phyloP scores from a whole-genome alignment of 1,140 invertebrate species.

The Phenacoccus solenopsis region DNA sequence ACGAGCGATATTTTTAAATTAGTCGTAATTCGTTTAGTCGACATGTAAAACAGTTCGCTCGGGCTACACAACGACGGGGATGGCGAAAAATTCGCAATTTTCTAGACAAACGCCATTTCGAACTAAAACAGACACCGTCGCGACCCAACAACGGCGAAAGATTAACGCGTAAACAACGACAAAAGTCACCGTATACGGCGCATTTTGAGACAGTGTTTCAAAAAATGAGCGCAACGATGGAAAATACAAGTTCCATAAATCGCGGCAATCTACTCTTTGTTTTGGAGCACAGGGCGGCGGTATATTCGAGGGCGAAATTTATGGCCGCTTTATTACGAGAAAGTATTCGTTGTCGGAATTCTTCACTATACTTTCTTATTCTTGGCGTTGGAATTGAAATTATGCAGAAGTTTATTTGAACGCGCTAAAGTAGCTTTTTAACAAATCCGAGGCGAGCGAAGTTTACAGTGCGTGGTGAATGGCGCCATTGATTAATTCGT shows the following conservation, averaged over 20 bases:
- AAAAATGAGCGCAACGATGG: background rate
- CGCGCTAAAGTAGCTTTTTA: background rate
- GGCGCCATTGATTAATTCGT: too few relatives aligned
- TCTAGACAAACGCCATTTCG: too few relatives aligned
- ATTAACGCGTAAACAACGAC: background rate
- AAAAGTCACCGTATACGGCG: background rate
- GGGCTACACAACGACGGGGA: too few relatives aligned
- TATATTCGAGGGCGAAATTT: background rate
- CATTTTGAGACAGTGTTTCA: background rate
- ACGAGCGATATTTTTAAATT: background rate
- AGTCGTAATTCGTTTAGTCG: background rate
- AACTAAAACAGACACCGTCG: too few relatives aligned
- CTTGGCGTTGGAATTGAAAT: background rate
- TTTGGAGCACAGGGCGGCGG: background rate
- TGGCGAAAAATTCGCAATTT: too few relatives aligned
- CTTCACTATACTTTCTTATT: background rate
- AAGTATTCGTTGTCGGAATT: background rate
- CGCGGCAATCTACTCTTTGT: slow-evolving; percentile 1
- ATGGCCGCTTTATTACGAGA: background rate
- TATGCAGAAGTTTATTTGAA: background rate
- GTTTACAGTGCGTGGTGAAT: too few relatives aligned
- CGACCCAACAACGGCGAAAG: background rate
- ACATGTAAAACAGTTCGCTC: too few relatives aligned
- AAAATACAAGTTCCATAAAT: background rate
- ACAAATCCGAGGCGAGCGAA: background rate